Base-by-base conservation (phyloP, 2,888 invertebrate species). In the Phyllotreta striolata region DNA sequence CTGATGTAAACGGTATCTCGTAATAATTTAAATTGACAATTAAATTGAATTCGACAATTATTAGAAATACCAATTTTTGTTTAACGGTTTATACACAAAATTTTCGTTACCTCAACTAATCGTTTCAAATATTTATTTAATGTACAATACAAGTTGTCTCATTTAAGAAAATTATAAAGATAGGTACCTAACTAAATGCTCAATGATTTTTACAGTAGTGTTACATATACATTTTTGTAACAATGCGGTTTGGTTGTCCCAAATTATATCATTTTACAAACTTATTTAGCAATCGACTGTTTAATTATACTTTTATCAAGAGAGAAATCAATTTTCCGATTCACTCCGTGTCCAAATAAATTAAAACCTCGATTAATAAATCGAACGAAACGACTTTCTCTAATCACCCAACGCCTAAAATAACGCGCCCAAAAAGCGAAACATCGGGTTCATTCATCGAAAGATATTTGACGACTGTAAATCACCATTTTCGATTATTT, bases 401-500 rank as follows among this genome's bases (percentile, higher is more conserved):
- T 52, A 38, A 52, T 52, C 39, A 39, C 38, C 37, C 37, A 35
- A 35, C 12, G 12, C 12, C 52, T 13, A 52, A 52, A 10, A 52
- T 39, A 52, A 24, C 24, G 24, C 24, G 4, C 24, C 24, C 2
- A 24, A 24, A 24, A 1, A 24, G 24, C 24, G 24, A 24, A 38
- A 52, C 13, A 34, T 41, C 9, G 12, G 24, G 43, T 35, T 46
- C 52, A 41, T 57, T 63, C 34, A 52, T n/a, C 10, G 47, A 57
- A 49, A 46, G 51, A 59, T 12, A 47, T 24, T 54, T 40, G 43
- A 35, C 13, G 14, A 13, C 66, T 35, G 60, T 67, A 66, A 63
- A 70, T 67, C 62, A 64, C 66, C 51, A 62, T 55, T 57, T 60
- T 61, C 37, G 55, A 62, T 70, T 66, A 70, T 63, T 67, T 70